phyloP scores from a whole-genome alignment of 23 tunicate species.

The Aplidium turbinatum region DNA sequence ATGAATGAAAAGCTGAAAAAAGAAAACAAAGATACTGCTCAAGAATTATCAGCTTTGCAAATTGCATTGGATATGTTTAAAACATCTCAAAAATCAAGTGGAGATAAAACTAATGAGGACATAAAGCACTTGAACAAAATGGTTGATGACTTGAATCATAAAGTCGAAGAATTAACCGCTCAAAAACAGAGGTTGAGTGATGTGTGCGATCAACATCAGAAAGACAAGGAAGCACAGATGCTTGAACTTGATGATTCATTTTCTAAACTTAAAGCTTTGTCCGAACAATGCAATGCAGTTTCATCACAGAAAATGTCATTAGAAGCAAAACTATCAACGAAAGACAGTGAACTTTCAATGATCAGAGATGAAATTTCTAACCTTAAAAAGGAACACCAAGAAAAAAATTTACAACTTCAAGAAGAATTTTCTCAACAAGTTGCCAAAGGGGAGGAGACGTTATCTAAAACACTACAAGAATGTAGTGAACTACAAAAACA shows the following conservation, averaged over 20 bases:
- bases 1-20: slow-evolving; percentile 10
- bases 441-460: background rate
- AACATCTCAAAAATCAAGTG: slow-evolving; percentile 15
- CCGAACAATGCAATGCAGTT: background rate
- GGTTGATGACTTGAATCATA: slow-evolving; percentile 35
- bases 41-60: slow-evolving; percentile 67
- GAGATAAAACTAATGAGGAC: background rate
- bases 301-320: background rate
- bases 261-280: background rate
- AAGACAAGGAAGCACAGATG: background rate
- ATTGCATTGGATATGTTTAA: slow-evolving; percentile 62
- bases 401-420: background rate
- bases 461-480: slow-evolving; percentile 1
- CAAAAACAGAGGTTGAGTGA: no score
- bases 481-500: background rate
- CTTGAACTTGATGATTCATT: background rate
- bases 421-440: background rate
- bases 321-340: background rate
- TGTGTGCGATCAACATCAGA: no score
- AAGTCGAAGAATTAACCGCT: slow-evolving; percentile 32
- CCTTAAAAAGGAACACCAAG: background rate
- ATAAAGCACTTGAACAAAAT: background rate
- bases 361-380: background rate
- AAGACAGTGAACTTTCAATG: background rate
- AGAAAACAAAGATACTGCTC: slow-evolving; percentile 39